phyloP scores from a whole-genome alignment of 2,888 invertebrate species.

The Aleiodes leptofemur region DNA sequence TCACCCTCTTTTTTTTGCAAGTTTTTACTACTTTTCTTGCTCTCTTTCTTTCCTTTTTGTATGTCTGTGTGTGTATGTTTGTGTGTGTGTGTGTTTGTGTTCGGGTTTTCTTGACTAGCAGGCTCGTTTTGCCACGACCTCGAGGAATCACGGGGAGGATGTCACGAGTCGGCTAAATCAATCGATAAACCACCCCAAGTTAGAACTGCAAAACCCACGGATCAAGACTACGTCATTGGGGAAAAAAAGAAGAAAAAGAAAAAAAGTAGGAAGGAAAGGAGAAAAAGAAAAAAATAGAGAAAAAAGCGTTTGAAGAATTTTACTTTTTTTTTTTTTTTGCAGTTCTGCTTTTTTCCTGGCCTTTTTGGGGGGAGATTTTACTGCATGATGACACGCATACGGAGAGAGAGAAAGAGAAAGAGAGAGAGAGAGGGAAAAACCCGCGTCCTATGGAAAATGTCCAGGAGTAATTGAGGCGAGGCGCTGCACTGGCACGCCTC shows the following conservation, averaged over 20 bases:
- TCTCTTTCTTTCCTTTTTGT: slow-evolving; percentile 12
- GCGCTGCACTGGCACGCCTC: slow-evolving; percentile 46
- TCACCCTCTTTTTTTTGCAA: too few species aligned
- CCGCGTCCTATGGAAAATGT: slow-evolving; percentile 47
- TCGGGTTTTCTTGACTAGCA: slow-evolving; percentile 30
- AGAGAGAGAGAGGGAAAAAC: slow-evolving; percentile 31
- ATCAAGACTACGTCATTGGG: slow-evolving; percentile 38
- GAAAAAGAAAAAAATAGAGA: background rate
- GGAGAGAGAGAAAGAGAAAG: slow-evolving; percentile 15
- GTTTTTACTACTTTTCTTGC: background rate
- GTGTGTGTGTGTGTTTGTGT: background rate
- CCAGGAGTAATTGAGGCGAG: slow-evolving; percentile 44
- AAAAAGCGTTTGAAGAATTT: background rate
- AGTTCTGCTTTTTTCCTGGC: slow-evolving; percentile 7
- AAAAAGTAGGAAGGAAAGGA: background rate
- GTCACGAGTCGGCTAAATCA: slow-evolving; percentile 49
- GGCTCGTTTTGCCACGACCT: slow-evolving; percentile 39
- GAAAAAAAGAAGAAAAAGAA: background rate
- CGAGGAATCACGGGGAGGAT: slow-evolving; percentile 47
- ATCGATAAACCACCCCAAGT: slow-evolving; percentile 42
- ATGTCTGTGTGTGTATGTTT: background rate
- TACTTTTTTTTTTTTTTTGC: background rate
- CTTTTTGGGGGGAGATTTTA: slow-evolving; percentile 7
- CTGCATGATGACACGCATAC: slow-evolving; percentile 36
- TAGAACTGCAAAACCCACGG: slow-evolving; percentile 34